These are phyloP conservation scores for Malurus cyaneus DNA, from an alignment of 2,113 vertebrate genomes.

Conservation along the genomic window DNA sequence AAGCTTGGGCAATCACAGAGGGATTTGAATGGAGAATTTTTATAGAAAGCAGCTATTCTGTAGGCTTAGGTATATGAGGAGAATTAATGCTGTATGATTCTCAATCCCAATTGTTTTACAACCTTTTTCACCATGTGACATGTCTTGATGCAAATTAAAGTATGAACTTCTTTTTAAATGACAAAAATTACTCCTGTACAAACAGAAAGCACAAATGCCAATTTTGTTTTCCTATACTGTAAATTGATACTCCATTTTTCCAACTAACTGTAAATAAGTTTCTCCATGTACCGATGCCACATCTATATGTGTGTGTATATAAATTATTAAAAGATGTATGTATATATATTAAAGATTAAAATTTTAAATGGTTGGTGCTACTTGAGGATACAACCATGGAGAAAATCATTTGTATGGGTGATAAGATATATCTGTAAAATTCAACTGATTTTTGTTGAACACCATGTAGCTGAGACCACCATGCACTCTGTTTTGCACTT, in stretches of 20 bases:
- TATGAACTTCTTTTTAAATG: background rate
- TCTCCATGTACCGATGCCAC: accelerated
- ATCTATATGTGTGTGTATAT: background rate
- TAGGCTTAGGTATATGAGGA: background rate
- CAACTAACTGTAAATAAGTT: background rate
- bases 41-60: background rate
- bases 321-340: background rate
- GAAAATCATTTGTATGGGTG: background rate
- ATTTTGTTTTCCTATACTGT: background rate
- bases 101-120: background rate
- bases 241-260: background rate
- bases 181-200: background rate
- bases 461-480: background rate
- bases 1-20: background rate
- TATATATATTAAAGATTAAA: background rate
- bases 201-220: slow-evolving; percentile 61
- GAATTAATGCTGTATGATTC: background rate
- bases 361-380: background rate
- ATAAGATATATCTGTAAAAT: background rate
- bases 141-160: background rate
- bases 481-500: background rate
- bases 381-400: background rate
- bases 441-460: slow-evolving; percentile 10
- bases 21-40: background rate
- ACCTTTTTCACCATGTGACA: background rate